These are phyloP conservation scores for Diorhabda sublineata DNA, from an alignment of 1,140 invertebrate species.

Conservation along the genomic window DNA sequence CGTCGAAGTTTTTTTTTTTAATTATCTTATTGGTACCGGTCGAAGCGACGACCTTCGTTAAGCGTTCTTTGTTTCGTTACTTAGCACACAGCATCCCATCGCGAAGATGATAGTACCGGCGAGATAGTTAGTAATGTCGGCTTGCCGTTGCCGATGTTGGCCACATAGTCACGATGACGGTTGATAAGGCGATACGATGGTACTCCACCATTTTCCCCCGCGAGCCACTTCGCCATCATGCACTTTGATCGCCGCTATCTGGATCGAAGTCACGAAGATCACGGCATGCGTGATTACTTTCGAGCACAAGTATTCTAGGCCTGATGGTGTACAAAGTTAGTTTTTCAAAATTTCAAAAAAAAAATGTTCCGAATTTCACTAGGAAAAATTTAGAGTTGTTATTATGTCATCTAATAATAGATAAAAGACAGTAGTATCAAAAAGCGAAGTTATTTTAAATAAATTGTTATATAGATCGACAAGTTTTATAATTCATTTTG, in stretches of 20 bases:
- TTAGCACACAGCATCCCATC: background rate
- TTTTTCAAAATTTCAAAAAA: too few relatives aligned
- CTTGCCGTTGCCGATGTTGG: background rate
- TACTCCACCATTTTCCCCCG: slow-evolving; percentile 5
- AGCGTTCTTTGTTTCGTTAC: slow-evolving; percentile 3
- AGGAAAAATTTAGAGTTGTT: too few relatives aligned
- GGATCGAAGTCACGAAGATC: slow-evolving; percentile 14
- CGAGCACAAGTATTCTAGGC: background rate
- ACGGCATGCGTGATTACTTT: slow-evolving; percentile 14
- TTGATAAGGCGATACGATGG: slow-evolving; percentile 9
- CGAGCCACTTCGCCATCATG: background rate
- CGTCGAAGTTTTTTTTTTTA: too few relatives aligned
- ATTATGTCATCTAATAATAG: too few relatives aligned
- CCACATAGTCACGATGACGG: slow-evolving; percentile 9
- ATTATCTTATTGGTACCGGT: too few relatives aligned
- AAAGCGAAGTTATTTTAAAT: too few relatives aligned
- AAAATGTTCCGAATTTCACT: too few relatives aligned
- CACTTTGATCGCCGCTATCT: slow-evolving; percentile 11
- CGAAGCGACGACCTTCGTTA: background rate
- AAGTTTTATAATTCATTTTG: too few relatives aligned
- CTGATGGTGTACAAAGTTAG: too few relatives aligned
- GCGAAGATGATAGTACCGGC: background rate
- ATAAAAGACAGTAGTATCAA: too few relatives aligned
- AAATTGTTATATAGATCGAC: too few relatives aligned
- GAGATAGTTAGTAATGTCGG: background rate